A percentile compares a stretch with the other conserved stretches of the same genome.
phyloP scores from a whole-genome alignment of 2,113 vertebrate genomes.

The Hippocampus guttulatus region DNA sequence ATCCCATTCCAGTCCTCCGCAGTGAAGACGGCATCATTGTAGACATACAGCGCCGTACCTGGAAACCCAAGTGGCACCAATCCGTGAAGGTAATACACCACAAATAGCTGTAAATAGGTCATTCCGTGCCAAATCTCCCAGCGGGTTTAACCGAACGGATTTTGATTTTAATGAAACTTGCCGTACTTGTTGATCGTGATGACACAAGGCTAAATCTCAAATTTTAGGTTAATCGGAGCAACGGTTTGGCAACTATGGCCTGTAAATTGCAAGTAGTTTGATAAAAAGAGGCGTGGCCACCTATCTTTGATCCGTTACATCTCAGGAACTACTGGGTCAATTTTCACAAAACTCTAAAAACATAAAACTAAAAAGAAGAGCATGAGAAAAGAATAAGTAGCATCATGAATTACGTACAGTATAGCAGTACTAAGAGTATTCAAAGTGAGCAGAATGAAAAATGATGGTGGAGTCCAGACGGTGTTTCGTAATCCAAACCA shows the following conservation, averaged over 20 bases:
- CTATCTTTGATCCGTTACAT: too few relatives aligned
- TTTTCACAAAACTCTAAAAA: too few relatives aligned
- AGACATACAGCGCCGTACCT: conserved; percentile 91
- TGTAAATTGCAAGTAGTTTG: too few relatives aligned
- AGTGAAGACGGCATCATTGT: conserved; percentile 92
- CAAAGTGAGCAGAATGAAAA: background rate
- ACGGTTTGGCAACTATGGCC: background rate
- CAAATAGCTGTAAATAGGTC: background rate
- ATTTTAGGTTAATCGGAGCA: background rate
- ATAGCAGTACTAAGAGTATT: background rate
- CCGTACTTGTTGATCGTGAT: too few relatives aligned
- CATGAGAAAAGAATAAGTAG: background rate
- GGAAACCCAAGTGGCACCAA: background rate
- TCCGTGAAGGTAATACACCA: background rate
- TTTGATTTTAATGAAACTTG: too few relatives aligned
- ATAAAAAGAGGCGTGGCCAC: too few relatives aligned
- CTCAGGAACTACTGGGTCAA: too few relatives aligned
- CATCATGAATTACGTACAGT: background rate
- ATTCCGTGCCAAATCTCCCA: too few relatives aligned
- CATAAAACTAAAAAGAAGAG: background rate
- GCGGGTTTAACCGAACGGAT: too few relatives aligned
- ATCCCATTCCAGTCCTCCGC: conserved; percentile 95
- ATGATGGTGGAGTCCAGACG: background rate
- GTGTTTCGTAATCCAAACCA: background rate
- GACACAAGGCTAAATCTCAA: background rate